A percentile compares a stretch with the other conserved stretches of the same genome.
phyloP scores from a whole-genome alignment of 2,888 invertebrate genomes.

The Drosophila gaucha region DNA sequence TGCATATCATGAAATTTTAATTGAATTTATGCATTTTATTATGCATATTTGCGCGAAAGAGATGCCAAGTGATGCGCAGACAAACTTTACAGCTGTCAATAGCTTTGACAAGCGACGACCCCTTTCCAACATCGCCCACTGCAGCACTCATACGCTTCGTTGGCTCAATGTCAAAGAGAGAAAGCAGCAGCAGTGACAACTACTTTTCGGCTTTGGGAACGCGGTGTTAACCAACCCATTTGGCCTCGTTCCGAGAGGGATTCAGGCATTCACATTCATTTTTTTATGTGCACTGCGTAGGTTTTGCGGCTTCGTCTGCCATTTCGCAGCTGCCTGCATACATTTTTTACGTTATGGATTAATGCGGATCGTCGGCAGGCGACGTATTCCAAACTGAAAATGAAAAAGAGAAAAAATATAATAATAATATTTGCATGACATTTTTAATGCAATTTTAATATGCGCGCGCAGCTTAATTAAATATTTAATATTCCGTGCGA shows the following conservation, averaged over 20 bases:
- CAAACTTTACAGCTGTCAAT: slow-evolving; percentile 76
- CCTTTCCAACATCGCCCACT: neutral
- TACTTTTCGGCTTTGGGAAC: slow-evolving; percentile 65
- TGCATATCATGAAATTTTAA: slow-evolving; percentile 73
- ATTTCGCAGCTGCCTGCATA: slow-evolving; percentile 19
- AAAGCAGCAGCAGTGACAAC: slow-evolving; percentile 32
- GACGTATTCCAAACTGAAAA: neutral
- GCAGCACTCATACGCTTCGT: slow-evolving; percentile 62
- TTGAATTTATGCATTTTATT: slow-evolving; percentile 76
- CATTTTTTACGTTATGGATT: slow-evolving; percentile 45
- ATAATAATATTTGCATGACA: slow-evolving; percentile 45
- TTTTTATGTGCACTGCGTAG: slow-evolving; percentile 51
- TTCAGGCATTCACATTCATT: slow-evolving; percentile 57
- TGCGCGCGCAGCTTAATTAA: slow-evolving; percentile 77
- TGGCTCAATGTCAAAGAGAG: slow-evolving; percentile 44
- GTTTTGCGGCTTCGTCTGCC: slow-evolving; percentile 29
- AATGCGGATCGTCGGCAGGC: slow-evolving; percentile 36
- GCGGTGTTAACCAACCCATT: slow-evolving; percentile 50
- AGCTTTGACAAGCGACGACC: slow-evolving; percentile 52
- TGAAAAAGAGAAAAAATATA: too few species aligned
- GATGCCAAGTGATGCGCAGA: slow-evolving; percentile 46
- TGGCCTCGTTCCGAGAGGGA: slow-evolving; percentile 35
- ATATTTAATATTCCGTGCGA: slow-evolving; percentile 60
- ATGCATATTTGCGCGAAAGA: slow-evolving; percentile 54
- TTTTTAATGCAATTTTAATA: slow-evolving; percentile 76